Evolutionary conservation across 1,140 invertebrate species (phyloP).

Genomic region (Brachionus rubens): DNA sequence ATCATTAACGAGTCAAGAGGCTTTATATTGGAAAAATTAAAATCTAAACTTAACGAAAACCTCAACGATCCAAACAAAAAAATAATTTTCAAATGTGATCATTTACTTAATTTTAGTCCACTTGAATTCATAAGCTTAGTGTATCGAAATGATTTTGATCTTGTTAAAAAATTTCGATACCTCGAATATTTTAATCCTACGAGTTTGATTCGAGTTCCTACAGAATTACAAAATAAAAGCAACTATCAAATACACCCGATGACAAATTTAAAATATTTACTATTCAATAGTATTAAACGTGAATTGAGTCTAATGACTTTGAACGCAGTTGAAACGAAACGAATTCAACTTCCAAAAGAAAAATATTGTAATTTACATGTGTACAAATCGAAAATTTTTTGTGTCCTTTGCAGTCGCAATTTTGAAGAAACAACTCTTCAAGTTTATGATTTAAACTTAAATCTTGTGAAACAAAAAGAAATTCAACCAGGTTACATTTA

Average conservation of each 20-base stretch:
- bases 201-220: background rate
- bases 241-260: background rate
- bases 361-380: conserved; percentile 20
- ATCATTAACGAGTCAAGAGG: too few species aligned
- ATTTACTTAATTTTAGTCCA: background rate
- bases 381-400: conserved; percentile 9
- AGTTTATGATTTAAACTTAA: conserved; percentile 24
- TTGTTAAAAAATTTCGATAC: conserved; percentile 3
- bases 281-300: background rate
- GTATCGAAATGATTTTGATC: background rate
- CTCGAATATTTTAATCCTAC: background rate
- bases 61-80: too few species aligned
- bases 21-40: too few species aligned
- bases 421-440: background rate
- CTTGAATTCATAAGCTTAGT: background rate
- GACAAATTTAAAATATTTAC: conserved; percentile 10
- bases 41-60: too few species aligned
- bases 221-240: background rate
- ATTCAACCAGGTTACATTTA: background rate
- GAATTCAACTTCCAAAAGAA: background rate
- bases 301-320: background rate
- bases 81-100: background rate
- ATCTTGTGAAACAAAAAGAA: background rate
- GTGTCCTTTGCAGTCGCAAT: background rate
- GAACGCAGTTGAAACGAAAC: background rate